Evolutionary conservation across 2,797 vertebrate genomes (phyloP), one percentile per base, ranked within the genome.

Genomic region (Enoplosus armatus): DNA sequence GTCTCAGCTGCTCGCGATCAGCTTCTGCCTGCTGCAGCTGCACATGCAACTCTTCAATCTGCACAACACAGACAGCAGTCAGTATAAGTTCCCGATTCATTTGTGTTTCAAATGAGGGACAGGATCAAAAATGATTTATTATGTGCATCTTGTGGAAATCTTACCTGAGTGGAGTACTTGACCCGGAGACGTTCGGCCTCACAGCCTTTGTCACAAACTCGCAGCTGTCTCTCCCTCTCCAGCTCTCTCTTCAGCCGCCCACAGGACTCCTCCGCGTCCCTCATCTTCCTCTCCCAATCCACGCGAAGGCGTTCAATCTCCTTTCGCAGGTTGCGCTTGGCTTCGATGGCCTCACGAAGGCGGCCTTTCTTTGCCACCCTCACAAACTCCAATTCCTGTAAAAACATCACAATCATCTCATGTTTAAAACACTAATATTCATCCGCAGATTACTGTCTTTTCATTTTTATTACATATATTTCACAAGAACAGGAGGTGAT

Each of bases 321-420:
- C 64, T 98, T 99, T 61, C 97, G 92, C 72, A 99, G 89, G 91
- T 96, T 97, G 58, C 97, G 97, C 87, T 99, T 99, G 3, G 98
- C 97, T 88, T 99, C 98, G 0, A 98, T 97, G 2, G 98, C 98
- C 75, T 99, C 98, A 68, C 97, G 95, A 79, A 99, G 95, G 75
- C 98, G 97, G 76, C 99, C 98, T 62, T 98, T 99, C 94, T 99
- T 99, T 41, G 97, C 97, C 84, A 99, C 97, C 2, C 96, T 89
- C 24, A 99, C 95, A 88, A 99, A 99, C 93, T 99, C 98, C 90
- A 99, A 87, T 92, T 99, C 98, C 98, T 99, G 77, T 2, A 53
- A 71, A 59, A 64, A 39, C 16, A 59, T 54, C 4, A 15, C 4
- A 60, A 39, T 50, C 5, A 29, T 37, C 37, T 31, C 26, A 62